Conservation (phyloP, 2,888 invertebrate species). For the Chrysolina americana region DNA sequence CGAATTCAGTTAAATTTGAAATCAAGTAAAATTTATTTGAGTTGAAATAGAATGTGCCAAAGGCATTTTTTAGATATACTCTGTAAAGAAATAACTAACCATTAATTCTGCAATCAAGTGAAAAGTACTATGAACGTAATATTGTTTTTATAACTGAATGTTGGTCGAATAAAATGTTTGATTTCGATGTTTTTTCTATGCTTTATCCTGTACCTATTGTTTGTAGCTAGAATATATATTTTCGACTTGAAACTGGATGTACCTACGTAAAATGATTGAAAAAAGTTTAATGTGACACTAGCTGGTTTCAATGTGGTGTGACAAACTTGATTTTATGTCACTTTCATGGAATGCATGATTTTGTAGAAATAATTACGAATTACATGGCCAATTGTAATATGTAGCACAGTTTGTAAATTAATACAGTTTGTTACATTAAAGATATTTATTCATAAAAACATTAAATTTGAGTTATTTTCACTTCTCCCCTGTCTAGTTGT, state of each 20-base stretch:
- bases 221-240: constrained; percentile 47
- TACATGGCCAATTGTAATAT: constrained; percentile 56
- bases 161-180: constrained; percentile 20
- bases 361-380: constrained; percentile 51
- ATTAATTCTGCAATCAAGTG: constrained; percentile 18
- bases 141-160: constrained; percentile 25
- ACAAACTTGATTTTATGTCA: constrained; percentile 52
- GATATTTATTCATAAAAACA: constrained; percentile 48
- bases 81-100: constrained; percentile 15
- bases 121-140: constrained; percentile 46
- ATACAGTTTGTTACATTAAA: constrained; percentile 53
- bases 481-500: too few relatives aligned
- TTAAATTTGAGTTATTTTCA: too few relatives aligned
- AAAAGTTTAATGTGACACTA: constrained; percentile 36
- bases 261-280: constrained; percentile 40
- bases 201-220: constrained; percentile 10
- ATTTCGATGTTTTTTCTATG: constrained; percentile 19
- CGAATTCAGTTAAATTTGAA: neutral
- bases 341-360: constrained; percentile 56
- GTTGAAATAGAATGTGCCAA: constrained; percentile 53
- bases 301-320: constrained; percentile 57
- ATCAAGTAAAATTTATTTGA: neutral
- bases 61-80: constrained; percentile 43
- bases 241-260: constrained; percentile 51
- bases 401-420: constrained; percentile 55